Percentiles rank a stretch among this genome's conserved stretches.
These are phyloP conservation scores for Tragelaphus eurycerus DNA, from an alignment of 2,797 vertebrate species.

Conservation along the genomic window DNA sequence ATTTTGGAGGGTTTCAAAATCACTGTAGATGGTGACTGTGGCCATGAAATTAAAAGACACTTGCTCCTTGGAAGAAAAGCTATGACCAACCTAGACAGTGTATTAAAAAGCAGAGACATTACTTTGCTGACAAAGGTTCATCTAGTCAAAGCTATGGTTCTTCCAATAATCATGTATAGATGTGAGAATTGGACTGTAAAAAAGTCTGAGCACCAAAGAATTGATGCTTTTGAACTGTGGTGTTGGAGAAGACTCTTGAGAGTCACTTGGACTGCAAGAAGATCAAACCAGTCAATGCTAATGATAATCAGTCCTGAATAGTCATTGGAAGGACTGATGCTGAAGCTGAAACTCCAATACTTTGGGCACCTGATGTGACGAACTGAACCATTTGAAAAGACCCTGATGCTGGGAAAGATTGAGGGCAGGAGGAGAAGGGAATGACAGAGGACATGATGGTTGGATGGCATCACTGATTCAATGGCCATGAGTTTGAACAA, in stretches of 20 bases:
- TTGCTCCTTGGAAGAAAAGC: not conserved
- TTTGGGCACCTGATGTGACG: not conserved
- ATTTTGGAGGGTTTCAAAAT: not conserved
- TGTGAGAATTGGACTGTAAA: accelerated
- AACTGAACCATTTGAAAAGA: not conserved
- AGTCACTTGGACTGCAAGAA: not conserved
- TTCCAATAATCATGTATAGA: not conserved
- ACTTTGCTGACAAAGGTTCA: not conserved
- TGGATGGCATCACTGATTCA: not conserved
- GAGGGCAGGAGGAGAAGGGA: not conserved
- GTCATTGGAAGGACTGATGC: not conserved
- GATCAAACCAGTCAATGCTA: not conserved
- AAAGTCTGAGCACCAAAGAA: not conserved
- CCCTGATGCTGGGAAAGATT: not conserved
- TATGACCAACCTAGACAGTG: not conserved
- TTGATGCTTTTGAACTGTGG: not conserved
- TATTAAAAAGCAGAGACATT: not conserved
- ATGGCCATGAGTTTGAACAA: not conserved
- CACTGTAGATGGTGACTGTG: not conserved
- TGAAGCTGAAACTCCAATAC: not conserved
- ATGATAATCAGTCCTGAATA: not conserved
- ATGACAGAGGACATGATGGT: not conserved
- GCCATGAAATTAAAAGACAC: not conserved
- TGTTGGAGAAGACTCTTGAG: not conserved
- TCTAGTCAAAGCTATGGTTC: not conserved